These are phyloP conservation scores for Drosophila ironensis DNA, from an alignment of 1,140 invertebrate species.

Conservation along the genomic window DNA sequence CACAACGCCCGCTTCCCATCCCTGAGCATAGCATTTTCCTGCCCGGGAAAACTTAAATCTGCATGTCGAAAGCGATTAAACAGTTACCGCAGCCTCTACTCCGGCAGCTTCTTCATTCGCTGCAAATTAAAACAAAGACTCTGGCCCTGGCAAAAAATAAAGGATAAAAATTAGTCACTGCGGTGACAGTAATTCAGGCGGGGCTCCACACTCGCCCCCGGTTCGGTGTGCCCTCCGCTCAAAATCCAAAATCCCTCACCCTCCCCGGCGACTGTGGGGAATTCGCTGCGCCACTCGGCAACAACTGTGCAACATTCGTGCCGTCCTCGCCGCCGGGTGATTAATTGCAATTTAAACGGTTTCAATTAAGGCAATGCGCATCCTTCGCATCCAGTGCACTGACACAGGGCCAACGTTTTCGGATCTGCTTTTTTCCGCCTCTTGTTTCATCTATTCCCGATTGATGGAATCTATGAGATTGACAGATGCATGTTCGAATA, in stretches of 20 bases:
- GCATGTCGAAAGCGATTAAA: conserved; percentile 81
- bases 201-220: conserved; percentile 12
- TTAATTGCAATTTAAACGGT: conserved; percentile 81
- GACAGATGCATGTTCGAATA: conserved; percentile 19
- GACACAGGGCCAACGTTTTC: conserved; percentile 23
- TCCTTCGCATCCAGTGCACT: conserved; percentile 59
- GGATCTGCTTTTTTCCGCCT: conserved; percentile 27
- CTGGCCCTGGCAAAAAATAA: conserved; percentile 28
- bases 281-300: conserved; percentile 76
- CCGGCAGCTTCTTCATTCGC: conserved; percentile 39
- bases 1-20: conserved; percentile 18
- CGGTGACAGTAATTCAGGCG: conserved; percentile 67
- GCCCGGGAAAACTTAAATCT: conserved; percentile 71
- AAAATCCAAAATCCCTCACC: background rate
- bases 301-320: conserved; percentile 75
- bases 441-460: conserved; percentile 16
- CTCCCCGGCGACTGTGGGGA: conserved; percentile 11
- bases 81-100: conserved; percentile 46
- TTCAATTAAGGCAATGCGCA: conserved; percentile 80
- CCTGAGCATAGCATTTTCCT: conserved; percentile 8
- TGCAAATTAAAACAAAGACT: conserved; percentile 71
- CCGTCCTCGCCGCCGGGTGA: conserved; percentile 52
- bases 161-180: conserved; percentile 80
- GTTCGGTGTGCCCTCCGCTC: background rate
- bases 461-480: conserved; percentile 48